phyloP scores from a whole-genome alignment of 2,113 vertebrate species.

The Corynorhinus townsendii region DNA sequence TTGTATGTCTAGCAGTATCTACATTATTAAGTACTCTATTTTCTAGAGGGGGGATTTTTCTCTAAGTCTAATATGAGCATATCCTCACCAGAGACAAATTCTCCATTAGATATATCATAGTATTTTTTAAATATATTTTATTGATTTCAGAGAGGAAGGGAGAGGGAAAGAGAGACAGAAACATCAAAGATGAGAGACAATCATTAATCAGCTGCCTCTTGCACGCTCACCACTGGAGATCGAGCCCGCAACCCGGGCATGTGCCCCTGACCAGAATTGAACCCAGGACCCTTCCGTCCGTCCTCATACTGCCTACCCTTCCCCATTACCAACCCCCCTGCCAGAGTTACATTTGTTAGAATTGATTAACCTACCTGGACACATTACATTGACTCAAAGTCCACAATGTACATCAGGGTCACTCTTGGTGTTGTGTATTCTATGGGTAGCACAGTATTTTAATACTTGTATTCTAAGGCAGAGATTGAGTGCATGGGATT shows the following conservation, averaged over 20 bases:
- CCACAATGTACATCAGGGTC: neutral
- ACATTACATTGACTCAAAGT: neutral
- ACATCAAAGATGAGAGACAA: no score
- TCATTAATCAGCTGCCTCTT: no score
- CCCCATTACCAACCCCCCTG: neutral
- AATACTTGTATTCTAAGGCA: neutral
- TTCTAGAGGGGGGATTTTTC: neutral
- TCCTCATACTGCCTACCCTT: neutral
- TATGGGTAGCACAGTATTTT: neutral
- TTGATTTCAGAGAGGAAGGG: no score
- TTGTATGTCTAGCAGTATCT: neutral
- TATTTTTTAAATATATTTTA: neutral
- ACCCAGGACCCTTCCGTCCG: no score
- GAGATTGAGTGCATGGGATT: neutral
- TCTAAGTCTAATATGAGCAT: neutral
- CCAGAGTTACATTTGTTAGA: neutral
- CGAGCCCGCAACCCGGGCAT: no score
- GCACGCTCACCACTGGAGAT: no score
- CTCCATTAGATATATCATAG: neutral
- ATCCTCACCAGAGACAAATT: neutral
- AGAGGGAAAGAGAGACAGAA: no score
- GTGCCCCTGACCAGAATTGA: no score
- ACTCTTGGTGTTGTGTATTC: neutral
- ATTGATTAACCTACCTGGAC: neutral
- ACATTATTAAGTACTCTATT: neutral